Base-by-base conservation (phyloP, 2,113 vertebrate species). In the Pseudorectes ferrugineus region DNA sequence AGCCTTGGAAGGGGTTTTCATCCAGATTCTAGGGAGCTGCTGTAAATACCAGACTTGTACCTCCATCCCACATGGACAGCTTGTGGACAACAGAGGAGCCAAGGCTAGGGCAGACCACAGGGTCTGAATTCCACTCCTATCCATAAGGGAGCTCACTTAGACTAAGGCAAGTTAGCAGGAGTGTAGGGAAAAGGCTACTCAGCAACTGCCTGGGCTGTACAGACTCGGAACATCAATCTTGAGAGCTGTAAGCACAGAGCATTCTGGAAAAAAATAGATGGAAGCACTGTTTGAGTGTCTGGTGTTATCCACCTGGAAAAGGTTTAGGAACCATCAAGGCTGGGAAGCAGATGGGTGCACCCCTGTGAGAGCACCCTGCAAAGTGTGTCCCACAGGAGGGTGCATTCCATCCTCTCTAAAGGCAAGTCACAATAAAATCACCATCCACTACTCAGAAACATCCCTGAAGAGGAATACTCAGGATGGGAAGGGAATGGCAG, bases 61-160 rank as follows among this genome's bases (percentile, higher is more conserved):
- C 54, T 43, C 42, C 3, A 4, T 42, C 58, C 33, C 48, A 26
- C 5, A 0, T 11, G 8, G 42, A 65, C 14, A 5, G 1, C 26
- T 65, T 38, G 43, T 35, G 55, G 45, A 14, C 52, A 79, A 48
- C 18, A 48, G 36, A 63, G 57, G 54, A 83, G 57, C 10, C 46
- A 18, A 67, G 72, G 55, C 25, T n/a, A 10, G n/a, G 52, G 29
- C 0, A 0, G 48, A n/a, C 38, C 59, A 66, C 1, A 4, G 75
- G 13, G 20, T 35, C 66, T 38, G 36, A 71, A 84, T 77, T 86
- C 73, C 52, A 29, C 48, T 68, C 52, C 33, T 68, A 19, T 24
- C 82, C 82, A 7, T 20, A 9, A 63, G 22, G 51, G 17, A 89
- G n/a, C 19, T 81, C 29, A 0, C 61, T 78, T 62, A 54, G 59